A percentile compares a stretch with the other conserved stretches of the same genome.
Evolutionary conservation across 2,113 vertebrate genomes (phyloP).

Genomic region (Casuarius casuarius): DNA sequence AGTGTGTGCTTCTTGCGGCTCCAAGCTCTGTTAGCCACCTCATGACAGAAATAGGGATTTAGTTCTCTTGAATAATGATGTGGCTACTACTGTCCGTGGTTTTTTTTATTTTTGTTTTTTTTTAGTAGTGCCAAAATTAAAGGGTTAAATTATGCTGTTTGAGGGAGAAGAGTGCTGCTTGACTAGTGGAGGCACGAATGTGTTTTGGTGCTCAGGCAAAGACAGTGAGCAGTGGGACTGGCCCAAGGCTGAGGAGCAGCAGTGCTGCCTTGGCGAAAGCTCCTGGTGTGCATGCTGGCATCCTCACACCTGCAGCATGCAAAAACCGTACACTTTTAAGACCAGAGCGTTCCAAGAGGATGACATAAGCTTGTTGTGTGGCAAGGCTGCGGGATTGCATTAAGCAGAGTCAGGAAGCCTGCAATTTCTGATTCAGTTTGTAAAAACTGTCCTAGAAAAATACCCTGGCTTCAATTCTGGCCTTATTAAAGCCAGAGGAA

Average conservation of each 20-base stretch:
- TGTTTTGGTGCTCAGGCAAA: background rate
- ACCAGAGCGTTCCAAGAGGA: background rate
- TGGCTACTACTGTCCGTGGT: too few species aligned
- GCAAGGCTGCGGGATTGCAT: background rate
- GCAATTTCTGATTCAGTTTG: background rate
- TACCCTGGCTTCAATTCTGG: accelerated
- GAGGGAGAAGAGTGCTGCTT: background rate
- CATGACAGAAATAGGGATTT: background rate
- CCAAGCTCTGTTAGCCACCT: background rate
- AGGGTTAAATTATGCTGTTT: background rate
- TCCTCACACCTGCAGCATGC: background rate
- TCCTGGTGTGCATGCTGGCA: accelerated
- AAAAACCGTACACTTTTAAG: background rate
- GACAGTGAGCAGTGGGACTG: background rate
- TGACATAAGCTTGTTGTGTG: background rate
- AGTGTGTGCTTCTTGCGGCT: background rate
- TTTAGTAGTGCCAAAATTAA: background rate
- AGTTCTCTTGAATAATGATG: background rate
- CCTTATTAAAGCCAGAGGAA: background rate
- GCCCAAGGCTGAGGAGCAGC: background rate
- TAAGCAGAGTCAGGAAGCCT: background rate
- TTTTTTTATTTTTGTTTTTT: background rate
- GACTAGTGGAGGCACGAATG: background rate
- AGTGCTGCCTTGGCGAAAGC: background rate
- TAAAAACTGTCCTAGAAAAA: background rate